Evolutionary conservation across 2,113 vertebrate genomes (phyloP), one percentile per base, ranked within the genome.

Genomic region (Labrus mixtus): DNA sequence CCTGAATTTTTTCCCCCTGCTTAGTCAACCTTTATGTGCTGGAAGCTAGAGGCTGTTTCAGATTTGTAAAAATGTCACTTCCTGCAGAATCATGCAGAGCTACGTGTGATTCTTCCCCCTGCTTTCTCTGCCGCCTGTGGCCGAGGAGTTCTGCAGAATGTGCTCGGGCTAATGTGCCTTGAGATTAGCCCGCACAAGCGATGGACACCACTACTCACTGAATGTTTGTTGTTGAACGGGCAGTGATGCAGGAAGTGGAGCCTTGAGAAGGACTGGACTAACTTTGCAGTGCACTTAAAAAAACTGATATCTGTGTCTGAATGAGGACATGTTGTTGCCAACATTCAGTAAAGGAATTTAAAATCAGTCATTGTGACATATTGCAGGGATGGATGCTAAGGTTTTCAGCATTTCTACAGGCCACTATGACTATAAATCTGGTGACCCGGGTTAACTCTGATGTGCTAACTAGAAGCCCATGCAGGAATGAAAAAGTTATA

Each of bases 11-110:
- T 17, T 22, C 16, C n/a, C 56, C 13, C 29, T 19, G 5, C 15
- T 6, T 15, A 36, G 45, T 29, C 23, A 16, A 8, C 13, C 19
- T 50, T 33, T 33, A 33, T 33, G 54, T 13, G 29, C 7, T 16
- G 1, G 16, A 64, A 17, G 23, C 75, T 36, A 36, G 13, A 22
- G 50, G 60, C 63, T 17, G 51, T 45, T 73, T 63, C 23, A 41
- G 54, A 75, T 81, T 60, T 57, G 45, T 55, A 33, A 72, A 72
- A 83, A 68, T 50, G 66, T 76, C 70, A 68, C 63, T 54, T 33
- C 9, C 29, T 63, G 73, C 68, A 41, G 68, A 51, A 46, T 61
- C 48, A 19, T 3, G 23, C 25, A 63, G n/a, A 76, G 60, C 79
- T 63, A 55, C 7, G 17, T 16, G 46, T 17, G n/a, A 12, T 22